Base-by-base conservation (phyloP, 2,797 vertebrate genomes). In the Meda fulgida region DNA sequence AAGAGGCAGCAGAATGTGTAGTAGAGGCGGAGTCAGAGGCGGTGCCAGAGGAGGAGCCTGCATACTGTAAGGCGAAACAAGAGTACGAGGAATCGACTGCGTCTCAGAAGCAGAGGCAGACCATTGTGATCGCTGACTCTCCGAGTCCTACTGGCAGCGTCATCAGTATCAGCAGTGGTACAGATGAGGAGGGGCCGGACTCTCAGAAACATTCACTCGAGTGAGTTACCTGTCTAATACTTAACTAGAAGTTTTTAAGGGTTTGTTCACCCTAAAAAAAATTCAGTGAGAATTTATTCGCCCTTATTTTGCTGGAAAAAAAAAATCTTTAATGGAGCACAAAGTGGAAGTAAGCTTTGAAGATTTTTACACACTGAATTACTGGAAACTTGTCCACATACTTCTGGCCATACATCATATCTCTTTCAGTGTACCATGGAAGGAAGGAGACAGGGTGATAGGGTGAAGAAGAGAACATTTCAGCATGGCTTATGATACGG, bases 151-250 rank as follows among this genome's bases (percentile, higher is more conserved):
- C 96, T 0, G 96, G 96, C 90, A 99, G 98, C 0, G 96, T 99
- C 86, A 99, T 99, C 93, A 98, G 97, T 88, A 99, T 99, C 90
- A 98, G 97, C 95, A 99, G 98, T 0, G 97, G 99, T 78, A 96
- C 95, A 0, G 96, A 97, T 10, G 96, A 96, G 5, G 96, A 95
- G 69, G 93, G 92, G 84, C 96, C 96, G 53, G 71, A 92, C 0
- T 84, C 94, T 0, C 96, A 92, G 81, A 93, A 95, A 3, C 98
- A 97, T 92, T 93, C 97, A 0, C 91, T 96, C 78, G 93, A 96
- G 88, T 89, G 95, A 98, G 98, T 95, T 85, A n/a, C 72, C 9
- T 23, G 19, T 19, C 9, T 31, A 13, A 23, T 3, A 55, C 34
- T 16, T 60, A 13, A 48, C 23, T 13, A 19, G 14, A 43, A 7